Conservation (phyloP, 2,888 invertebrate species). For the Xanthorhoe designata region DNA sequence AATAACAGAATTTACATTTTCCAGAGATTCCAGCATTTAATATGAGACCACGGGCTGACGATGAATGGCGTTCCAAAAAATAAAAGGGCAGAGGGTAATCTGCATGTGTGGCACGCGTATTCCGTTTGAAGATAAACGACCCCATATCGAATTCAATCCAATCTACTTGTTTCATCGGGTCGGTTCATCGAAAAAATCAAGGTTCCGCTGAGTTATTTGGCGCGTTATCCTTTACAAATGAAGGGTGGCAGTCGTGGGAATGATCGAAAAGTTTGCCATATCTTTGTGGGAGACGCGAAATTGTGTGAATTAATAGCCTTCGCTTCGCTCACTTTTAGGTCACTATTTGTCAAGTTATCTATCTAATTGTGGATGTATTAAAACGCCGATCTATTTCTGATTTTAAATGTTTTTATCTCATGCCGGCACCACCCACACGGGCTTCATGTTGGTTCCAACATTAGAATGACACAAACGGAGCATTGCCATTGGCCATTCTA, state of each 20-base stretch:
- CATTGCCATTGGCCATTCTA: no score
- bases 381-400: not conserved
- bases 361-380: not conserved
- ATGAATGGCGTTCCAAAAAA: constrained; percentile 28
- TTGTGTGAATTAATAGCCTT: constrained; percentile 15
- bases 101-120: constrained; percentile 52
- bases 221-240: constrained; percentile 32
- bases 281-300: constrained; percentile 15
- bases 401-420: not conserved
- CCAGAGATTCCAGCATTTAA: constrained; percentile 25
- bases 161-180: constrained; percentile 39
- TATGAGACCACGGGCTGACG: constrained; percentile 24
- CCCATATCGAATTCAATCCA: constrained; percentile 54
- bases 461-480: no score
- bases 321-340: not conserved
- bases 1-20: constrained; percentile 26
- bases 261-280: constrained; percentile 17
- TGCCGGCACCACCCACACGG: no score
- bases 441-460: no score
- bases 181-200: constrained; percentile 35
- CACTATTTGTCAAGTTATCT: constrained; percentile 6
- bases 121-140: constrained; percentile 63
- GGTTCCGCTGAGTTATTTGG: constrained; percentile 29
- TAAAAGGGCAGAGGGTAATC: constrained; percentile 34
- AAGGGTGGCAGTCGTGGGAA: constrained; percentile 17